A percentile compares a stretch with the other conserved stretches of the same genome.
These are phyloP conservation scores for Trichomalopsis sarcophagae DNA, from an alignment of 1,140 invertebrate species.

Conservation along the genomic window DNA sequence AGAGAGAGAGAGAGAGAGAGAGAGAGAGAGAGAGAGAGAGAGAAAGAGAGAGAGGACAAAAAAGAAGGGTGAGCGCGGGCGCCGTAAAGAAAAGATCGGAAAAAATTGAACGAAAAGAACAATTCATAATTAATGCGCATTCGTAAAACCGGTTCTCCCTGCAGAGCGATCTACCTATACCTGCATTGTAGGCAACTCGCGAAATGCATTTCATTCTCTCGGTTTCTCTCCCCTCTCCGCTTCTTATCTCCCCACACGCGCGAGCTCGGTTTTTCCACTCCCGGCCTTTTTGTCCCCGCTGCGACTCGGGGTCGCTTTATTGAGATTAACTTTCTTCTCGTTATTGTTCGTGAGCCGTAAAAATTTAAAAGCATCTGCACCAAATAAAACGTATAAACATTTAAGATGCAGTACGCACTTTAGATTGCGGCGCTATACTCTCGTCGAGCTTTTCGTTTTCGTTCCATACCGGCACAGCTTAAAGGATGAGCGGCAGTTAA, in stretches of 20 bases:
- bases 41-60: background rate
- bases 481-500: background rate
- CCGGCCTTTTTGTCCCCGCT: background rate
- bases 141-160: slow-evolving; percentile 31
- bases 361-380: background rate
- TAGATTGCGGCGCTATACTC: too few relatives aligned
- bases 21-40: too few relatives aligned
- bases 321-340: slow-evolving; percentile 2
- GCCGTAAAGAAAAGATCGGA: background rate
- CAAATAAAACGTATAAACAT: background rate
- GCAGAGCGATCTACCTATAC: background rate
- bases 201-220: slow-evolving; percentile 40
- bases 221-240: background rate
- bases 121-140: slow-evolving; percentile 49
- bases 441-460: too few relatives aligned
- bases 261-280: background rate
- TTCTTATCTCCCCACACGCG: slow-evolving; percentile 1
- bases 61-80: background rate
- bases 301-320: background rate
- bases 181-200: slow-evolving; percentile 9
- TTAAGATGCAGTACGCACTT: background rate
- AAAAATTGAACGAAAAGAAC: slow-evolving; percentile 32
- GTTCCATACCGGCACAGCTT: background rate
- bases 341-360: slow-evolving; percentile 1
- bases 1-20: too few relatives aligned